Base-by-base conservation (phyloP, 2,797 vertebrate genomes). In the Emydoidea blandingii region DNA sequence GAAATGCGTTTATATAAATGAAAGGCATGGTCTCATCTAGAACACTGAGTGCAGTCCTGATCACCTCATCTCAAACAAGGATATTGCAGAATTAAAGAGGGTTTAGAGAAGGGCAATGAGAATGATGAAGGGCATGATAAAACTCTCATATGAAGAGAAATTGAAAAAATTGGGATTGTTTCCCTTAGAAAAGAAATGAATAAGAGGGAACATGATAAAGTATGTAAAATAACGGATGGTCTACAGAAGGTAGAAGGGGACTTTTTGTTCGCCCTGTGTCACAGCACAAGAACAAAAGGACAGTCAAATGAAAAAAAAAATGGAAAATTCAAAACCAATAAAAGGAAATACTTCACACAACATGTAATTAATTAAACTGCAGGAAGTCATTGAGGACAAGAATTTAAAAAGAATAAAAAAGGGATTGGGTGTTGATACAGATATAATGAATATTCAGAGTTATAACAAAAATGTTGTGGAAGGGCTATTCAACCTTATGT, bases 161-260 rank as follows among this genome's bases (percentile, higher is more conserved):
- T 78, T 29, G 12, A 14, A 80, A 76, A 85, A 29, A 1, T 3
- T n/a, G 21, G 23, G 34, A 18, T 84, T 54, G 19, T 50, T 72
- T 90, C 86, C 79, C 57, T 25, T 25, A 79, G 12, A 72, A 81
- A 74, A 78, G 37, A 44, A 62, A 4, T 78, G 74, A 78, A 49
- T 78, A 49, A 78, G 14, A 78, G 74, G 27, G 27, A 49, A 78
- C 27, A 49, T 29, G 74, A 78, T 49, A 78, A 78, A 49, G 44
- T 49, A 49, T 78, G 31, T 25, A 84, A 11, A 62, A 23, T 47
- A 21, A 34, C 3, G 11, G 9, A 14, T 47, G 62, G 31, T 57
- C 57, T 82, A 0, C 0, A 23, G 34, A 27, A 9, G 21, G 7
- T 44, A 34, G 5, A 6, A 41, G 41, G 29, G 65, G 72, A 72